Base-by-base conservation (phyloP, 2,888 invertebrate species). In the Hipparchia semele region DNA sequence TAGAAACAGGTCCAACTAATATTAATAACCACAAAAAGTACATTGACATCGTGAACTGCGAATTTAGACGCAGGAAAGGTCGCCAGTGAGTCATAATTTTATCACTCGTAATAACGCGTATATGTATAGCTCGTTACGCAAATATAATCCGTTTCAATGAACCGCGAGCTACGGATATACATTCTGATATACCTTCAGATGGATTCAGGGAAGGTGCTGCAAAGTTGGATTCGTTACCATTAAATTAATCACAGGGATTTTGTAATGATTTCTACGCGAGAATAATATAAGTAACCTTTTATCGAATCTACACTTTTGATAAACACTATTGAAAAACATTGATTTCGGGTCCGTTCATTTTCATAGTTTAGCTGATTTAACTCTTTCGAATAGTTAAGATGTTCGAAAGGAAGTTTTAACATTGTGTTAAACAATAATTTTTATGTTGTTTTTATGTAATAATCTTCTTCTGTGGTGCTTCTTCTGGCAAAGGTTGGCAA, bases 41-140 rank as follows among this genome's bases (percentile, higher is more conserved):
- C 89, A 88, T 88, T 89, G 87, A 86, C 86, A 84, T 86, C 81
- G 89, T 61, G 53, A 68, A 69, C 71, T 66, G 70, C 90, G 83
- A 91, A 92, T 89, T 91, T 91, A 92, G 90, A 88, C 79, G 81
- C 85, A 76, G 85, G 82, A 91, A 91, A 91, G 90, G 89, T 90
- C 90, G 87, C 71, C 77, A 76, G 74, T 91, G 91, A 92, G 80
- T 92, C 91, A 91, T 78, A 73, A 81, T 81, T 49, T 49, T 76
- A 73, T 67, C 51, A 71, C 66, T 73, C 69, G 73, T 70, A 68
- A 72, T 67, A 71, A 70, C 66, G 71, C 67, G 12, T 62, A 45
- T 53, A 49, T n/a, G 65, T 54, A 69, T 68, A 72, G 71, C n/a
- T 68, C 51, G 56, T 45, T 62, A 62, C 54, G 65, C 45, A 49